Percentiles rank a stretch among this genome's conserved stretches.
Conservation (phyloP, 2,888 invertebrate species). For the Tachina grossa region DNA sequence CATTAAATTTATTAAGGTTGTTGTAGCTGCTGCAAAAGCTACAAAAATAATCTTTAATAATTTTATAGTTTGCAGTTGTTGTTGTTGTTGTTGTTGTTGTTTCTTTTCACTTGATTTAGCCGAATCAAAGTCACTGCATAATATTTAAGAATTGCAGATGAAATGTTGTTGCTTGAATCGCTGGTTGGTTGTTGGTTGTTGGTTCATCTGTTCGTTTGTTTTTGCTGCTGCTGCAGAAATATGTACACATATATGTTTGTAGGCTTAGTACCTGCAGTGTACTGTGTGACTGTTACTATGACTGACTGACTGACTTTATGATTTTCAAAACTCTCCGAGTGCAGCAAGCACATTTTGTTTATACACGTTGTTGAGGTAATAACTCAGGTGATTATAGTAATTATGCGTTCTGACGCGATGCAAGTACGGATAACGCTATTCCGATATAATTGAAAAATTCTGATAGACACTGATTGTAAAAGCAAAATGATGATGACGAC, state of each 20-base stretch:
- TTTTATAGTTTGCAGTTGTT: constrained; percentile 60
- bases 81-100: constrained; percentile 41
- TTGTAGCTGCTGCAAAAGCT: constrained; percentile 30
- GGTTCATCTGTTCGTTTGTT: background rate
- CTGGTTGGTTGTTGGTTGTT: constrained; percentile 18
- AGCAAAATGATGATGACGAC: constrained; percentile 58
- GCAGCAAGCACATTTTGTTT: constrained; percentile 63
- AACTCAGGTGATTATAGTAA: constrained; percentile 84
- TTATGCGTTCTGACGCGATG: constrained; percentile 83
- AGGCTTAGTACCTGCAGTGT: background rate
- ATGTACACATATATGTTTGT: background rate
- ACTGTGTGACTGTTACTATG: background rate
- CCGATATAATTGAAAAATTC: constrained; percentile 83
- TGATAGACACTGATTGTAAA: constrained; percentile 82
- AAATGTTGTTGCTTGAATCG: constrained; percentile 41
- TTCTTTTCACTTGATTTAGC: constrained; percentile 47
- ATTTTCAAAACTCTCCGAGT: constrained; percentile 12
- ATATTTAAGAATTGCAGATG: constrained; percentile 52
- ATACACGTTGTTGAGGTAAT: constrained; percentile 81
- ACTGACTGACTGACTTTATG: background rate
- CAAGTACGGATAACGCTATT: constrained; percentile 83
- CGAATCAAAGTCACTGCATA: constrained; percentile 50
- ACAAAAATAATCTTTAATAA: constrained; percentile 61
- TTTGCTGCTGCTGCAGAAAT: constrained; percentile 23
- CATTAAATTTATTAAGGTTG: constrained; percentile 62